Conservation (phyloP, 1,140 invertebrate genomes). For the Camponotus vicinus region DNA sequence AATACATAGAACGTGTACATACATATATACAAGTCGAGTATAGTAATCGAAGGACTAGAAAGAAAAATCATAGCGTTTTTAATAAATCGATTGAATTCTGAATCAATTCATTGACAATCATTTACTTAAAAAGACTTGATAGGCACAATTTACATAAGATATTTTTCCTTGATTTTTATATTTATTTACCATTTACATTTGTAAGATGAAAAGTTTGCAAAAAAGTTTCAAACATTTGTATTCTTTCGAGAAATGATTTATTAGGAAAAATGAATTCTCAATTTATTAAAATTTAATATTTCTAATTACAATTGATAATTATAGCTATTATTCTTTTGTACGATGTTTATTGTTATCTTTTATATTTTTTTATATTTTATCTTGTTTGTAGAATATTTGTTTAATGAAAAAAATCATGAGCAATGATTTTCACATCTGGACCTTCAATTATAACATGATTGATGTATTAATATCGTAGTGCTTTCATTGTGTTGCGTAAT, state of each 20-base stretch:
- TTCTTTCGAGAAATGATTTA: constrained; percentile 2
- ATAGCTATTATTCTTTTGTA: background rate
- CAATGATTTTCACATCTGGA: background rate
- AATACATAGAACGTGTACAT: background rate
- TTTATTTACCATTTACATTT: constrained; percentile 9
- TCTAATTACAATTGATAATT: background rate
- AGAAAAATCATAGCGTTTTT: background rate
- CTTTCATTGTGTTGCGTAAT: background rate
- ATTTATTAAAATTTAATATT: background rate
- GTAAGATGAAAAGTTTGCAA: background rate
- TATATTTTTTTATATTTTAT: background rate
- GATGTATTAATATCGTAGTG: background rate
- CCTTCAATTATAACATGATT: constrained; percentile 16
- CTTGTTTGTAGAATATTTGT: background rate
- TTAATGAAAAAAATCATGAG: background rate
- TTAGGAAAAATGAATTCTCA: background rate
- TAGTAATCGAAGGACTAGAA: background rate
- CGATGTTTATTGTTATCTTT: background rate
- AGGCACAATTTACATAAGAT: background rate
- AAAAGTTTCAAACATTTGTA: background rate
- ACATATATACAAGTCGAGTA: background rate
- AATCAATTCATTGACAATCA: background rate
- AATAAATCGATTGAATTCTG: background rate
- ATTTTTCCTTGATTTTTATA: background rate
- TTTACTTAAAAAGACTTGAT: background rate